Percentiles rank a stretch among this genome's conserved stretches.
Evolutionary conservation across 2,888 invertebrate genomes (phyloP).

Genomic region (Formica aserva): DNA sequence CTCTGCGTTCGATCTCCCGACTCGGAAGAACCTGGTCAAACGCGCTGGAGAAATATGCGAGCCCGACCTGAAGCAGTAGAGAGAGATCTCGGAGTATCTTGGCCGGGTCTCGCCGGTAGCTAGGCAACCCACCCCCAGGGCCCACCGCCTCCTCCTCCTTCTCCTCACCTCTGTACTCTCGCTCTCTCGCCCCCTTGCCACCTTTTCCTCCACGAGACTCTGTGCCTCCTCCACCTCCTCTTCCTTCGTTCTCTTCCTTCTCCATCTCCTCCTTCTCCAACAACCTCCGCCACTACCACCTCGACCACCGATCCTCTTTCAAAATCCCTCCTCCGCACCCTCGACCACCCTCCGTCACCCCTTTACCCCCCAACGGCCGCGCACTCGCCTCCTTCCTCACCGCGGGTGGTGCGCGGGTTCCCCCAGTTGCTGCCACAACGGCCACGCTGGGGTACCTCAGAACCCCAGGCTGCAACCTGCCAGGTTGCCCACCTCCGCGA

Average conservation of each 20-base stretch:
- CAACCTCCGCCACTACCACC: constrained; percentile 65
- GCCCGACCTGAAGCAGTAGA: constrained; percentile 70
- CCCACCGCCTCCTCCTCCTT: constrained; percentile 69
- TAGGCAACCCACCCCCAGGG: constrained; percentile 83
- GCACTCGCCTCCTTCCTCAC: constrained; percentile 77
- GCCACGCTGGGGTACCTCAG: constrained; percentile 85
- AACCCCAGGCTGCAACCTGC: constrained; percentile 78
- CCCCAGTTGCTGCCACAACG: constrained; percentile 82
- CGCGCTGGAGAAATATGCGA: constrained; percentile 71
- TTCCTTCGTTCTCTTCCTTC: constrained; percentile 66
- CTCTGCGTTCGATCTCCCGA: constrained; percentile 44
- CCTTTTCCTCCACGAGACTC: constrained; percentile 69
- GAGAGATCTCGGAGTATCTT: constrained; percentile 84
- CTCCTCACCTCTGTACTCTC: constrained; percentile 70
- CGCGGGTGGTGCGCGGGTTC: constrained; percentile 81
- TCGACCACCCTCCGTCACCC: constrained; percentile 58
- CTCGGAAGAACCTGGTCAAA: constrained; percentile 68
- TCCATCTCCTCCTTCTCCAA: constrained; percentile 24
- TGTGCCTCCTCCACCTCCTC: constrained; percentile 41
- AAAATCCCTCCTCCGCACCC: constrained; percentile 72
- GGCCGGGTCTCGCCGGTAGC: constrained; percentile 86
- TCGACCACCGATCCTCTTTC: constrained; percentile 76
- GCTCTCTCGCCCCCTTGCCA: constrained; percentile 53
- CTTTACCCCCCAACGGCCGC: constrained; percentile 49
- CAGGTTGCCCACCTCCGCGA: constrained; percentile 76